Base-by-base conservation (phyloP, 2,888 invertebrate species). In the Pseudococcus longispinus region DNA sequence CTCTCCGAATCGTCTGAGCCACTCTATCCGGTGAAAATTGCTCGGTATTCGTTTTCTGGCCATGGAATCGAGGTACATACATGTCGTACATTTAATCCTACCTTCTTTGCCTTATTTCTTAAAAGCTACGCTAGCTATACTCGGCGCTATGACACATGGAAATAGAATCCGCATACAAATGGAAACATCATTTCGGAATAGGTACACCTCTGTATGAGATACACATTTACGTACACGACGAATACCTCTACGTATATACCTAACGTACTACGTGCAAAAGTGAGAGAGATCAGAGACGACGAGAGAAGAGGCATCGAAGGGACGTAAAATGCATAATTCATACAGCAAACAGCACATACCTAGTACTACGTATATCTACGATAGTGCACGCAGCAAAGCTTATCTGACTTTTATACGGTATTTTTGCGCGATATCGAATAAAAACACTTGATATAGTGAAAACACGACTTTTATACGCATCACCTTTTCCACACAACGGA, bases 391-490 rank as follows among this genome's bases (percentile, higher is more conserved):
- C 51, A 18, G 51, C 60, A 60, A 60, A 26, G 60, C 60, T 60
- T 60, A 23, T 20, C 60, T 60, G 60, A 60, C 60, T 60, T 60
- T 60, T 60, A 60, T 60, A 60, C 60, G 60, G 23, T 60, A 26
- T 26, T 60, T 60, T 60, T 60, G 18, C 51, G 23, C 60, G 60
- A 60, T 60, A 60, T 60, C 60, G 60, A 60, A 60, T 60, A 60
- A 60, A 60, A 60, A 60, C 60, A 60, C 60, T 60, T 60, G 60
- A 60, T 60, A 60, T 60, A 60, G 60, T 23, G 60, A 60, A 60
- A 60, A 60, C 60, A 60, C 60, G 11, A 60, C 55, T 60, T 60
- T 60, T 60, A 20, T 23, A 60, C 60, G 60, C 60, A 60, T 60
- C 60, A 60, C 23, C 23, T 60, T 60, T 60, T 60, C 23, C 51